Base-by-base conservation (phyloP, 2,113 vertebrate species). In the Chloroceryle aenea region DNA sequence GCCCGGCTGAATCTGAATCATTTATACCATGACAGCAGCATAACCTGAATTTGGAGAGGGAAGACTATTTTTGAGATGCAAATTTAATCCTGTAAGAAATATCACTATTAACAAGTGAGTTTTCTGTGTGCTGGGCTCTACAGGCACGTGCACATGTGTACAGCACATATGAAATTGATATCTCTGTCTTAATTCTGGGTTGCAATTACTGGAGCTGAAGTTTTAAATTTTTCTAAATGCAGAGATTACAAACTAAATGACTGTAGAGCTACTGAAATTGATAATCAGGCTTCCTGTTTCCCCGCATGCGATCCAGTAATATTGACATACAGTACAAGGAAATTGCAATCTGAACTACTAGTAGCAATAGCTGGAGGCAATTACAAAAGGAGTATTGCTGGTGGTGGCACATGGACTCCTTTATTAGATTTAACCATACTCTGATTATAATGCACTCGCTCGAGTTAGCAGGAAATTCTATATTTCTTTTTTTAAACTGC, bases 291-390 rank as follows among this genome's bases (percentile, higher is more conserved):
- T 96, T 95, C 93, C 85, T 94, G 91, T 87, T 96, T 85, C 91
- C 89, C 86, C 6, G 2, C 93, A 62, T 79, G 73, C 93, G 97
- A 97, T 92, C 90, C 83, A 85, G 90, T 26, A 59, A 85, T 90
- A 96, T 92, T 93, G 96, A 94, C 94, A 95, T 14, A 53, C 45
- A 0, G 89, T 94, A 95, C 89, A 95, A 95, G 89, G 89, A 96
- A 97, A 96, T 87, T 97, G 94, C 82, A 95, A 77, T 95, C 94
- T 94, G 91, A 95, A 82, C 94, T 88, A 95, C 79, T 89, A 95
- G 91, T 90, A 97, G 95, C 96, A 96, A 95, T 92, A 97, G 96
- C 96, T 95, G 78, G 91, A 97, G 97, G 97, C 96, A 85, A 48
- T 95, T 97, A 88, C 87, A 67, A 61, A 81, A 96, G 85, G 26